Base-by-base conservation (phyloP, 92 coral and sea anemone species). In the Montipora capitata region DNA sequence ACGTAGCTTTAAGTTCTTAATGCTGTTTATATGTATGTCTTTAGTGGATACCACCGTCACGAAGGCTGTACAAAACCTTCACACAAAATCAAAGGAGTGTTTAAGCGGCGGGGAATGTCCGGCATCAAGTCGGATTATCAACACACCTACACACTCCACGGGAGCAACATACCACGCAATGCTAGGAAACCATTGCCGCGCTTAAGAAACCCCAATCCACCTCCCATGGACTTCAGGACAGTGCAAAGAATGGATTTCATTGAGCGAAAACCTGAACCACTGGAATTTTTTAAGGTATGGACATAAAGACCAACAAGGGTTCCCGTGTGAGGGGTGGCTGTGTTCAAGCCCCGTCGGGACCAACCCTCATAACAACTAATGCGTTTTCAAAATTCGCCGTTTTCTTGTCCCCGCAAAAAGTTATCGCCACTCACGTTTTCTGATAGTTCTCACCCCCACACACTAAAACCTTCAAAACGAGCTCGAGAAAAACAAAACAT, bases 141-240 rank as follows among this genome's bases (percentile, higher is more conserved):
- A 82, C 80, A 94, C 49, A 89, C 98, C 3, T 96, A 93, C 90
- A 92, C 87, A 39, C 72, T 89, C 10, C 90, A 93, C 69, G 88
- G 89, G 2, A 49, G 79, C 35, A 42, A 89, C n/a, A 93, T 87
- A 2, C 94, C 94, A 4, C 91, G 99, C 20, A 91, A 88, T 39
- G 85, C 92, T 6, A 88, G 94, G 71, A 94, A 91, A 48, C 99
- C 99, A 7, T 89, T 96, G 12, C 99, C 99, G 2, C 92, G 92
- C 54, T 89, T 96, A 51, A 89, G 99, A 67, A 96, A 96, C 44
- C 99, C 99, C 14, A 78, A 96, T 78, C 98, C 99, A 57, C 99
- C 99, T 40, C 98, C 99, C 15, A 96, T 96, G 99, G 99, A 96
- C 74, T 96, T 96, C 76, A 91, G 99, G 67, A 96, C 99, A 1